Evolutionary conservation across 2,888 invertebrate genomes (phyloP).

Genomic region (Machimus rusticus): DNA sequence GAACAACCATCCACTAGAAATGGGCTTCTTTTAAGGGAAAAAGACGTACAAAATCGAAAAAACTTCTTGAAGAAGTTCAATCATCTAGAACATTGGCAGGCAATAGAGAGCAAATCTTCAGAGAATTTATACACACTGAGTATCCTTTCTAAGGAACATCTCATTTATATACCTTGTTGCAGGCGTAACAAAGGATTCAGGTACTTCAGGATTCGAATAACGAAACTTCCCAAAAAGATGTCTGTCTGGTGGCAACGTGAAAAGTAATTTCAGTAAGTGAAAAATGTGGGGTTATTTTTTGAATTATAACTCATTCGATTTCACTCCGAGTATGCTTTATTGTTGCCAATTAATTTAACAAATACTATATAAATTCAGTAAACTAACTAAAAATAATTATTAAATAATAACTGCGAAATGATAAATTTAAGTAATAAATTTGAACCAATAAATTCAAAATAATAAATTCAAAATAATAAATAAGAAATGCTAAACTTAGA

Average conservation of each 20-base stretch:
- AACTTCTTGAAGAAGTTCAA: background rate
- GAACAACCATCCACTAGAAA: background rate
- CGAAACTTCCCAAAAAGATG: background rate
- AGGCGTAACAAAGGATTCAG: background rate
- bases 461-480: too few relatives aligned
- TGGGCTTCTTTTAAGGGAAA: background rate
- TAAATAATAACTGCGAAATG: too few relatives aligned
- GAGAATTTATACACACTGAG: background rate
- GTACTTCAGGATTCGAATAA: background rate
- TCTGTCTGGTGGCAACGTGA: background rate
- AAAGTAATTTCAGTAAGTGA: background rate
- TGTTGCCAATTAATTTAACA: too few relatives aligned
- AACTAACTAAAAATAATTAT: too few relatives aligned
- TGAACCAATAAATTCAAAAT: too few relatives aligned
- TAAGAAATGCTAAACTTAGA: too few relatives aligned
- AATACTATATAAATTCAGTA: too few relatives aligned
- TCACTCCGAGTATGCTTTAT: too few relatives aligned
- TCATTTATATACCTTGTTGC: slow-evolving; percentile 7
- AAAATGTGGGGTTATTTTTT: too few relatives aligned
- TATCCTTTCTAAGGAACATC: slow-evolving; percentile 1
- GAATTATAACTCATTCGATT: too few relatives aligned
- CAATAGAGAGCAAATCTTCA: background rate
- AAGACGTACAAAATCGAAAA: background rate
- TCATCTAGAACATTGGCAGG: slow-evolving; percentile 5
- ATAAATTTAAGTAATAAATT: too few relatives aligned